Evolutionary conservation across 2,113 vertebrate genomes (phyloP), one percentile per base, ranked within the genome.

Genomic region (Regulus satrapa): DNA sequence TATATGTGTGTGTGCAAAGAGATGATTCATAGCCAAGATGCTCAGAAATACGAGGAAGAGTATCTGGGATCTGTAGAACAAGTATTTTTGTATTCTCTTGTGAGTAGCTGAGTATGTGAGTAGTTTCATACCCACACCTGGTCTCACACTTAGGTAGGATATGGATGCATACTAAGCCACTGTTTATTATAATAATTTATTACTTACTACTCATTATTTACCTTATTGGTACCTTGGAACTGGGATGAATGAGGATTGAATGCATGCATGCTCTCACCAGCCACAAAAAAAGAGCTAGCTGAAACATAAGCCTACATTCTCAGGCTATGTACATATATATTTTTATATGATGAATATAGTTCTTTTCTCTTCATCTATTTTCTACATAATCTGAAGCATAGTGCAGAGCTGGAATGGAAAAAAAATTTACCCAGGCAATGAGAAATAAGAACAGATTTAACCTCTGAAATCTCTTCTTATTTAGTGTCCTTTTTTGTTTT

Each of bases 261-360:
- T 29, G 14, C 6, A 16, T 31, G 18, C 52, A 14, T 38, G 45
- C 6, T 77, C n/a, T 12, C 20, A 71, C 4, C 14, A 79, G 21
- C 6, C 45, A n/a, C 25, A 34, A 46, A 55, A 55, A 68, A 5
- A 41, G 8, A 51, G 12, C 6, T 12, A 87, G 16, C 4, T 52
- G 41, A 83, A 86, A 89, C 5, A 18, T 18, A 88, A 66, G 1
- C 18, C 4, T 48, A 8, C 46, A 40, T 71, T 91, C 19, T 64
- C 8, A 43, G n/a, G 18, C 2, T 66, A 32, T 0, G n/a, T n/a
- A 0, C n/a, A 24, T 38, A 45, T 20, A 23, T 43, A 52, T 11
- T 8, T 56, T 59, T 68, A 38, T 55, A 51, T 52, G 13, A 77
- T 25, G 0, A 56, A 18, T 59, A 31, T 20, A 9, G 16, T 64